Conservation (phyloP, 2,888 invertebrate genomes). For the Cantharis lateralis region DNA sequence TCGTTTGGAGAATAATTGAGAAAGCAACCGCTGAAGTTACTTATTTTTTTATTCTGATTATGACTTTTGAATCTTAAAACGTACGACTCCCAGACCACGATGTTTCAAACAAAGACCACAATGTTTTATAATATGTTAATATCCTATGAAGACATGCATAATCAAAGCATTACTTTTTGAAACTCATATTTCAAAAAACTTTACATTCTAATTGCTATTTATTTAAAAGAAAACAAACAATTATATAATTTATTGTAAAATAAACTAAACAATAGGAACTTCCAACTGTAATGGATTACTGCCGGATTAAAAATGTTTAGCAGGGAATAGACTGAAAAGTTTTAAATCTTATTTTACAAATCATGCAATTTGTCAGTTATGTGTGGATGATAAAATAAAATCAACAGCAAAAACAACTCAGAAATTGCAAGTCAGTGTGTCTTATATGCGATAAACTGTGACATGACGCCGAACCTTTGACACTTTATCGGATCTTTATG, state of each 20-base stretch:
- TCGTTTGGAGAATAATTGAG: not conserved
- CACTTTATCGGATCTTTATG: conserved; percentile 37
- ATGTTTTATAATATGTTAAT: not conserved
- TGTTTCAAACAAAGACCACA: not conserved
- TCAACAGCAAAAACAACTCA: conserved; percentile 4
- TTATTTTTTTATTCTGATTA: not conserved
- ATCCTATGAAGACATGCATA: too few relatives aligned
- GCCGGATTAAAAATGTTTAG: not conserved
- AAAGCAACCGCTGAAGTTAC: not conserved
- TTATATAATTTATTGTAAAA: not conserved
- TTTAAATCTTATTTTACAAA: not conserved
- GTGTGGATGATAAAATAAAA: not conserved
- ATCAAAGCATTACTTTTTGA: too few relatives aligned
- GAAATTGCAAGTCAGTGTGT: conserved; percentile 28
- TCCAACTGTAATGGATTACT: not conserved
- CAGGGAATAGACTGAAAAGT: not conserved
- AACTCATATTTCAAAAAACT: too few relatives aligned
- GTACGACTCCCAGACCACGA: not conserved
- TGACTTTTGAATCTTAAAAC: not conserved
- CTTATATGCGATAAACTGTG: conserved; percentile 35
- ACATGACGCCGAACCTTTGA: conserved; percentile 37
- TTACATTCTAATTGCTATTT: too few relatives aligned
- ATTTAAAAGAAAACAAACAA: too few relatives aligned
- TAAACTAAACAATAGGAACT: not conserved
- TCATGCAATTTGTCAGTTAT: conserved; percentile 1